Evolutionary conservation across 1,140 invertebrate genomes (phyloP).

Genomic region (Lamellibrachia luymesi): DNA sequence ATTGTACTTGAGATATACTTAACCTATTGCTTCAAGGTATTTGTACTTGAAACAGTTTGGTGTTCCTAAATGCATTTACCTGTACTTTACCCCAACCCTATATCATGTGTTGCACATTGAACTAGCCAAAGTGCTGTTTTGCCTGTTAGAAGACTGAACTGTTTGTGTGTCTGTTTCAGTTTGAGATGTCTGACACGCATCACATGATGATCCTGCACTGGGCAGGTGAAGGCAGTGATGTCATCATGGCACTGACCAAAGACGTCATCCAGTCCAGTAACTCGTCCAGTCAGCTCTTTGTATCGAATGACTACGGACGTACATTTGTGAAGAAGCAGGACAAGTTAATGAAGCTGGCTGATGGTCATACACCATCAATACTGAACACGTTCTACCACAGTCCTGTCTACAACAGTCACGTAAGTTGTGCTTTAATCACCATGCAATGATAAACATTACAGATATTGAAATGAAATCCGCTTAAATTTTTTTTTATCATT

Average conservation of each 20-base stretch:
- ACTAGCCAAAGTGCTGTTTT: background rate
- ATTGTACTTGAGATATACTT: background rate
- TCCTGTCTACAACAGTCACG: conserved; percentile 71
- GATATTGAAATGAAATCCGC: background rate
- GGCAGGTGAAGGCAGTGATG: conserved; percentile 80
- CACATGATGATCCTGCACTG: conserved; percentile 86
- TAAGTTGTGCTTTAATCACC: conserved; percentile 60
- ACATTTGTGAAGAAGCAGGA: conserved; percentile 71
- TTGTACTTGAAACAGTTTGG: background rate
- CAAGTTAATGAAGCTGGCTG: conserved; percentile 51
- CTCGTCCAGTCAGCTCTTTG: conserved; percentile 69
- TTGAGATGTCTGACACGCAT: conserved; percentile 75
- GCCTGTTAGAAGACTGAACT: background rate
- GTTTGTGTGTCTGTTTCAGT: conserved; percentile 48
- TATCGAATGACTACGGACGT: conserved; percentile 83
- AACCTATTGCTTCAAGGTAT: too few relatives aligned
- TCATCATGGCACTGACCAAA: conserved; percentile 80
- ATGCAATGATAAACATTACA: background rate
- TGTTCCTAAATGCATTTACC: background rate
- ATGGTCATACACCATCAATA: conserved; percentile 59
- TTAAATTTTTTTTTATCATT: background rate
- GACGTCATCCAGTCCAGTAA: conserved; percentile 58
- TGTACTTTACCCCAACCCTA: too few relatives aligned
- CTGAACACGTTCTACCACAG: conserved; percentile 83
- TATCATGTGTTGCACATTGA: too few relatives aligned